These are phyloP conservation scores for Argya squamiceps DNA, from an alignment of 2,797 vertebrate genomes.

Conservation along the genomic window DNA sequence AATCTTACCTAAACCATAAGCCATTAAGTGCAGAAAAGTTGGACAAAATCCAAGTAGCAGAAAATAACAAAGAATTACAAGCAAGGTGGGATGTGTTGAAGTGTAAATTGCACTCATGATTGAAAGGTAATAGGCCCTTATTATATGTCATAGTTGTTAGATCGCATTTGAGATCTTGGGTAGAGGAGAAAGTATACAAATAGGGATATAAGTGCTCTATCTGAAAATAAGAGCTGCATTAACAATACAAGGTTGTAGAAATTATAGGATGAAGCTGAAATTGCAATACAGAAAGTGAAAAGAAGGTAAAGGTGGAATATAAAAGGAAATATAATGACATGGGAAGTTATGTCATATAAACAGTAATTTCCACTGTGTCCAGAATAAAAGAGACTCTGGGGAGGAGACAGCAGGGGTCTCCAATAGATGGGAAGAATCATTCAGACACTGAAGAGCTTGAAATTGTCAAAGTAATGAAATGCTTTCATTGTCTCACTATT, in stretches of 20 bases:
- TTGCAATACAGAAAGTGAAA: neutral
- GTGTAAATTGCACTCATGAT: neutral
- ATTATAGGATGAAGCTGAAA: neutral
- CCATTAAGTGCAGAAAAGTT: neutral
- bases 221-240: neutral
- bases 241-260: neutral
- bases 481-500: neutral
- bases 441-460: neutral
- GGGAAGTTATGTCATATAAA: neutral
- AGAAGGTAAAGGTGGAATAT: neutral
- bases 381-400: neutral
- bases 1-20: neutral
- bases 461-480: neutral
- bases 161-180: neutral
- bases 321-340: neutral
- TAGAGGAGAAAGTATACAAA: neutral
- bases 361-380: neutral
- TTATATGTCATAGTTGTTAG: neutral
- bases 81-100: neutral
- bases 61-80: neutral
- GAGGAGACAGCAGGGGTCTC: neutral
- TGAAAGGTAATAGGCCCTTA: neutral
- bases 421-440: neutral
- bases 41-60: neutral
- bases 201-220: neutral